phyloP scores from a whole-genome alignment of 2,797 vertebrate species.

The Knipowitschia caucasica region DNA sequence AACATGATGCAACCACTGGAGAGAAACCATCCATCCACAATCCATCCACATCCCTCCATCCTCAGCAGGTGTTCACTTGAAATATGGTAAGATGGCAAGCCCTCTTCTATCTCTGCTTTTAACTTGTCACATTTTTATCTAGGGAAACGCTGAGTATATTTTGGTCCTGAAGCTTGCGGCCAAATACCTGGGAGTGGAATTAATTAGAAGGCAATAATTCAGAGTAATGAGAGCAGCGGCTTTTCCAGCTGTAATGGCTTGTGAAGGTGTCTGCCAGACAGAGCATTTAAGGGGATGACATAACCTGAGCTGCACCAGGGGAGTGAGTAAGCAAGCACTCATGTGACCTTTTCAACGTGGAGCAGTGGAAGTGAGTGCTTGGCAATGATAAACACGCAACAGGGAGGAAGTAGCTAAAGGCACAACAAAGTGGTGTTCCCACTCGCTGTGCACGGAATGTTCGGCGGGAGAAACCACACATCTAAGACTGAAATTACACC shows the following conservation, averaged over 20 bases:
- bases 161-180: conserved; percentile 11
- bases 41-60: background rate
- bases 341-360: conserved; percentile 48
- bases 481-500: background rate
- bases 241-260: conserved; percentile 27
- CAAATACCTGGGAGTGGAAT: conserved; percentile 4
- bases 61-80: conserved; percentile 7
- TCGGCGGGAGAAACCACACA: background rate
- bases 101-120: background rate
- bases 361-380: conserved; percentile 42
- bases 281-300: conserved; percentile 22
- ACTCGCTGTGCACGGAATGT: background rate
- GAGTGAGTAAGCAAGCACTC: conserved; percentile 27
- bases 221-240: conserved; percentile 18
- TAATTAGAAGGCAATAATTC: conserved; percentile 24
- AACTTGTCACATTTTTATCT: conserved; percentile 4
- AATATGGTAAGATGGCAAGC: background rate
- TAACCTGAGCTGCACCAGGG: conserved; percentile 18
- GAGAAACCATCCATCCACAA: background rate
- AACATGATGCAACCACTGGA: background rate
- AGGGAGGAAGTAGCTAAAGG: conserved; percentile 24
- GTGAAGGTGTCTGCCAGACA: conserved; percentile 19
- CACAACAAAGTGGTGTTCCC: conserved; percentile 24
- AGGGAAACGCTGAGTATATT: conserved; percentile 21
- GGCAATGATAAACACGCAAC: conserved; percentile 31